phyloP scores from a whole-genome alignment of 37 sponge, comb jelly and placozoan genomes.

The Haliclona indistincta region DNA sequence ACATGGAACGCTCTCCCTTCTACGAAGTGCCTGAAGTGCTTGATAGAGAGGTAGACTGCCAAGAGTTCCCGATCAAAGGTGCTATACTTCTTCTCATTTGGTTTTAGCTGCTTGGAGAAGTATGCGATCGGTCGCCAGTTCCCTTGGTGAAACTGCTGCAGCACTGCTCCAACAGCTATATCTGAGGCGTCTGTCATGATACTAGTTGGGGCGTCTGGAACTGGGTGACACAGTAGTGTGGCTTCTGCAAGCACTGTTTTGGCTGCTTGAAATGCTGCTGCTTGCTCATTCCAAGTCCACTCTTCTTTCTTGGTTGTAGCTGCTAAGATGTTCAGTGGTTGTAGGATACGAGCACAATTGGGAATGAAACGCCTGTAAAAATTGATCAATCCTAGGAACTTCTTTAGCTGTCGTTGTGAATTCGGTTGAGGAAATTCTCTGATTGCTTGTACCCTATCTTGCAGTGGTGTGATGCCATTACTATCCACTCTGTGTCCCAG shows the following conservation, averaged over 20 bases:
- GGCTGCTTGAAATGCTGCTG: too few species aligned
- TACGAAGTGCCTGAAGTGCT: conserved; percentile 41
- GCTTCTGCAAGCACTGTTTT: conserved; percentile 10
- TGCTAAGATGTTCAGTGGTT: too few species aligned
- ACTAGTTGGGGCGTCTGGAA: conserved; percentile 2
- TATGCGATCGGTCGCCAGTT: conserved; percentile 15
- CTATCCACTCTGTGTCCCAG: too few species aligned
- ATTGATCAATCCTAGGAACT: too few species aligned
- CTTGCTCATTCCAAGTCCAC: too few species aligned
- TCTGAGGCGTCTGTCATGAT: conserved; percentile 32
- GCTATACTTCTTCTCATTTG: conserved; percentile 38
- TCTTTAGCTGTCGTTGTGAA: too few species aligned
- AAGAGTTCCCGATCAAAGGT: conserved; percentile 47
- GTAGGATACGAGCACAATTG: too few species aligned
- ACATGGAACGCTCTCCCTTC: conserved; percentile 46
- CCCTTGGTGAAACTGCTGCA: conserved; percentile 1
- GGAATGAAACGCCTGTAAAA: too few species aligned
- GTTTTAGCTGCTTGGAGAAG: conserved; percentile 38
- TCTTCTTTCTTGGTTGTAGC: too few species aligned
- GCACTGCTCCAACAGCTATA: conserved; percentile 1
- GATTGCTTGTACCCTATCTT: too few species aligned
- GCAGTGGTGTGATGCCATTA: too few species aligned
- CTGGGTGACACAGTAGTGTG: conserved; percentile 11
- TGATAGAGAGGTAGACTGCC: conserved; percentile 29
- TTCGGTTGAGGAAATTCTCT: too few species aligned